A percentile compares a stretch with the other conserved stretches of the same genome.
phyloP scores from a whole-genome alignment of 2,888 invertebrate genomes.

The Papilio demoleus region DNA sequence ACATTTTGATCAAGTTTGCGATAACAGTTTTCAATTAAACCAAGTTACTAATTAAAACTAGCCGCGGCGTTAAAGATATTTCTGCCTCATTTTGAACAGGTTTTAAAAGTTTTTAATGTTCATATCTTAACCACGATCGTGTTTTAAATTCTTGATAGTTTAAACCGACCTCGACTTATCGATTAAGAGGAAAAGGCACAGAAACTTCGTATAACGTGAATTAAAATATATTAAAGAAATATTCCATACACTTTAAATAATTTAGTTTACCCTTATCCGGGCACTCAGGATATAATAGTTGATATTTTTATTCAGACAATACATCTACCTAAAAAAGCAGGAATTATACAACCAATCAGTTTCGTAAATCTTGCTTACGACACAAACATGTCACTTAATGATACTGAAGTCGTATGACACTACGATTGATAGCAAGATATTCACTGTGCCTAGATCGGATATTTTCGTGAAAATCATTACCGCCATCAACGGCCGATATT shows the following conservation, averaged over 20 bases:
- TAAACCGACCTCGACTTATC: neutral
- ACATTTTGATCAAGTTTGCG: neutral
- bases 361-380: too few relatives aligned
- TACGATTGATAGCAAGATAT: too few relatives aligned
- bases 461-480: too few relatives aligned
- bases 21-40: slow-evolving; percentile 13
- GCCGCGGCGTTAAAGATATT: neutral
- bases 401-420: too few relatives aligned
- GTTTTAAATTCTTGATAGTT: neutral
- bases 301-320: neutral
- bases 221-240: neutral
- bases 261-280: neutral
- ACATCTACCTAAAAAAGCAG: neutral
- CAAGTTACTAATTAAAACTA: slow-evolving; percentile 3
- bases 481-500: too few relatives aligned
- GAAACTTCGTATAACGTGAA: neutral
- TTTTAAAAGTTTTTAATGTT: slow-evolving; percentile 18
- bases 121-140: slow-evolving; percentile 15
- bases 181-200: slow-evolving; percentile 15
- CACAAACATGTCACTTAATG: too few relatives aligned
- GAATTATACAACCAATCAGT: neutral
- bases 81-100: slow-evolving; percentile 8
- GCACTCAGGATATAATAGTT: neutral
- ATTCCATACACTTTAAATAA: neutral
- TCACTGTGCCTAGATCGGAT: too few relatives aligned